Percentiles rank a stretch among this genome's conserved stretches.
phyloP scores from a whole-genome alignment of 2,888 invertebrate genomes.

The Vesta saturnalis region DNA sequence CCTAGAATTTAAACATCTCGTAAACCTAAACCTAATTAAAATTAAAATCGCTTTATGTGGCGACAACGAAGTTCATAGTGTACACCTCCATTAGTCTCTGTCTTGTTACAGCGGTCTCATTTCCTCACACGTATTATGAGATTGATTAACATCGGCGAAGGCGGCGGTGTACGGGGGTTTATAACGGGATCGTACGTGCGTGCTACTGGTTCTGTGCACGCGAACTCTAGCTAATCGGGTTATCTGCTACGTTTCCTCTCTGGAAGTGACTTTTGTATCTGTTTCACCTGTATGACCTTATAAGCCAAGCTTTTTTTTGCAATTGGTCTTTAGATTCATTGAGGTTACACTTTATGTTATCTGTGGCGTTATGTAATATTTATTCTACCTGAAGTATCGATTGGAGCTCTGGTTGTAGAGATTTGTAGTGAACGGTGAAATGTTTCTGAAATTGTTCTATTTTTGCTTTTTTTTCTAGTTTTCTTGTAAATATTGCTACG shows the following conservation, averaged over 20 bases:
- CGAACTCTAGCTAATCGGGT: slow-evolving; percentile 38
- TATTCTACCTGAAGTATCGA: no score
- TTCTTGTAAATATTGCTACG: no score
- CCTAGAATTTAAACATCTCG: slow-evolving; percentile 31
- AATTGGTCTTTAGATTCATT: slow-evolving; percentile 22
- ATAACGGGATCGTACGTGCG: slow-evolving; percentile 38
- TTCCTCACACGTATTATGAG: slow-evolving; percentile 50
- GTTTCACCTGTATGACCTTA: slow-evolving; percentile 36
- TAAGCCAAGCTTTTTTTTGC: slow-evolving; percentile 31
- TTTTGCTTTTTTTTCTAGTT: no score
- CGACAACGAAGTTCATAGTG: slow-evolving; percentile 40
- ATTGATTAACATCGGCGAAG: slow-evolving; percentile 42
- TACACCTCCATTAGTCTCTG: slow-evolving; percentile 43
- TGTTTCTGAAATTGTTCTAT: no score
- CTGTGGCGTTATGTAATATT: no score
- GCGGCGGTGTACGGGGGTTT: slow-evolving; percentile 30
- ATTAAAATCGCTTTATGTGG: slow-evolving; percentile 47
- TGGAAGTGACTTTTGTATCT: slow-evolving; percentile 40
- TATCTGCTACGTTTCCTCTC: slow-evolving; percentile 40
- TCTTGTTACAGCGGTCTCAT: slow-evolving; percentile 50
- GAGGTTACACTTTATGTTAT: no score
- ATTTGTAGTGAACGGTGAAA: no score
- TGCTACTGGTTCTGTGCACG: slow-evolving; percentile 37
- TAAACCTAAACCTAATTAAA: slow-evolving; percentile 50
- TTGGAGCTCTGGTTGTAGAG: no score